A percentile compares a stretch with the other conserved stretches of the same genome.
These are phyloP conservation scores for Neoitamus cyanurus DNA, from an alignment of 2,888 invertebrate species.

Conservation along the genomic window DNA sequence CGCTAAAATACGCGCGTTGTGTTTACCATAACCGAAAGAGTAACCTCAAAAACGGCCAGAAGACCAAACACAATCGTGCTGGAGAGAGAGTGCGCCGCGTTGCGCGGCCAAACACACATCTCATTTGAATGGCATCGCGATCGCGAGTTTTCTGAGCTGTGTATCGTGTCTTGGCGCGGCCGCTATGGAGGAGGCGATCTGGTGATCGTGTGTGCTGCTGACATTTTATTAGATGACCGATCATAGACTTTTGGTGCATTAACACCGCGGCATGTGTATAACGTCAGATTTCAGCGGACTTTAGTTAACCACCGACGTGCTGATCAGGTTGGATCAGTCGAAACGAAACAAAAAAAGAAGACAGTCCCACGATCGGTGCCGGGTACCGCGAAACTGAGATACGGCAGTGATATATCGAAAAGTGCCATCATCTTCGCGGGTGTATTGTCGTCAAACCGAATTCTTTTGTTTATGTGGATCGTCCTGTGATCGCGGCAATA, in stretches of 20 bases:
- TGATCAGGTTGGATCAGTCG: slow-evolving; percentile 22
- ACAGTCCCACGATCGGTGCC: not conserved
- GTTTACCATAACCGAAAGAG: slow-evolving; percentile 12
- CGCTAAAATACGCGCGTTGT: slow-evolving; percentile 8
- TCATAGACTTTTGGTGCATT: not conserved
- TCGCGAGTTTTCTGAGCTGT: not conserved
- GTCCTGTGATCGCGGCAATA: not conserved
- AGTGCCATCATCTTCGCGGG: slow-evolving; percentile 20
- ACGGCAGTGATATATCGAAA: not conserved
- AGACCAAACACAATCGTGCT: not conserved
- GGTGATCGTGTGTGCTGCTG: slow-evolving; percentile 27
- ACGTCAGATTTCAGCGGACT: not conserved
- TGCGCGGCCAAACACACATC: not conserved
- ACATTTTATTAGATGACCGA: slow-evolving; percentile 40
- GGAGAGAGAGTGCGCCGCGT: not conserved
- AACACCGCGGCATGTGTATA: not conserved
- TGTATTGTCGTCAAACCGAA: not conserved
- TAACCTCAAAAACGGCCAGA: slow-evolving; percentile 15
- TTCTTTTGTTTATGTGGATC: not conserved
- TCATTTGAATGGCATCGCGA: slow-evolving; percentile 34
- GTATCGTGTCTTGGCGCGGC: not conserved
- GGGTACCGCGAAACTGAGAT: not conserved
- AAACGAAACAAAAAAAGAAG: not conserved
- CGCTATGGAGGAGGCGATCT: not conserved
- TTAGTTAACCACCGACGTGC: slow-evolving; percentile 25